phyloP scores from a whole-genome alignment of 1,140 invertebrate genomes.

The Nymphalis io region DNA sequence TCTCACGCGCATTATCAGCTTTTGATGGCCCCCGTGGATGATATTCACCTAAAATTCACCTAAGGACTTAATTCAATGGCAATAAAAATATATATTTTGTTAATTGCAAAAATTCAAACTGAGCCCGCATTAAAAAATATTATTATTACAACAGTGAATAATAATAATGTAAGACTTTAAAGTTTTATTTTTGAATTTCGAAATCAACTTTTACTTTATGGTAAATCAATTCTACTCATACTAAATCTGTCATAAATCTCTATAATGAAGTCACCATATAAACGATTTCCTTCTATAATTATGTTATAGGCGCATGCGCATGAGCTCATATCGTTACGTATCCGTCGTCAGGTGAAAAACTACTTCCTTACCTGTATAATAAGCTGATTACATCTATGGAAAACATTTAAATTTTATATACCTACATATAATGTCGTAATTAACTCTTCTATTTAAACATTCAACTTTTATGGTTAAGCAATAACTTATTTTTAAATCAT shows the following conservation, averaged over 20 bases:
- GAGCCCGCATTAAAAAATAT: too few species aligned
- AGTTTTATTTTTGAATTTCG: neutral
- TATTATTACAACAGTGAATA: too few species aligned
- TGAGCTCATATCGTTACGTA: slow-evolving; percentile 26
- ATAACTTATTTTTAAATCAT: too few species aligned
- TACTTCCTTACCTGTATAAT: neutral
- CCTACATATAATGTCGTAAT: too few species aligned
- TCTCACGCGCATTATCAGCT: too few species aligned
- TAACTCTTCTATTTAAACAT: too few species aligned
- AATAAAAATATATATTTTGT: too few species aligned
- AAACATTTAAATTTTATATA: neutral
- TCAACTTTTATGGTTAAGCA: too few species aligned
- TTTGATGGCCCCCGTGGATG: too few species aligned
- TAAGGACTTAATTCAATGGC: too few species aligned
- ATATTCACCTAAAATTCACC: too few species aligned
- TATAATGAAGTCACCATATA: slow-evolving; percentile 1
- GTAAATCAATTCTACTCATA: neutral
- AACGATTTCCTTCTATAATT: neutral
- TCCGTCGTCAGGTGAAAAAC: slow-evolving; percentile 4
- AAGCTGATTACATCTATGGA: neutral
- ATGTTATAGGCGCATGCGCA: slow-evolving; percentile 9
- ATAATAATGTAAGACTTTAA: neutral
- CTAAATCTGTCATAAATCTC: neutral
- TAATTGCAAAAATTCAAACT: too few species aligned
- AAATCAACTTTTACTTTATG: neutral